These are phyloP conservation scores for Staurois parvus DNA, from an alignment of 2,797 vertebrate genomes.

Conservation along the genomic window DNA sequence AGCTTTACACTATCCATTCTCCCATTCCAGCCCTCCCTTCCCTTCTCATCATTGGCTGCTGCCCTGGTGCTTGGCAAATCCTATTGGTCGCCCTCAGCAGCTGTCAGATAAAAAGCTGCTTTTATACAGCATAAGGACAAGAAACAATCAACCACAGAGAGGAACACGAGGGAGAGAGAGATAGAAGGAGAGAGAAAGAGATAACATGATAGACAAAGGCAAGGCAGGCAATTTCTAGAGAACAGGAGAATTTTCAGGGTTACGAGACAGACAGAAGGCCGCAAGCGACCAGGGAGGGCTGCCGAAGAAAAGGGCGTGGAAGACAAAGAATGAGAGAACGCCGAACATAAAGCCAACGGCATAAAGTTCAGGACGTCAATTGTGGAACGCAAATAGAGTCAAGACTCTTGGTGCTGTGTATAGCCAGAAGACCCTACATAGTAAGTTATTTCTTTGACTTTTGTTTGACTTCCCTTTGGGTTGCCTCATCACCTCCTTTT, in stretches of 20 bases:
- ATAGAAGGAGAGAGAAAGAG: constrained; percentile 25
- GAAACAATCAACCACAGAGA: constrained; percentile 37
- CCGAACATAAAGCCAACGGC: not conserved
- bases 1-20: constrained; percentile 34
- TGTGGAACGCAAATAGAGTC: too few relatives aligned
- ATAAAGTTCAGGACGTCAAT: not conserved
- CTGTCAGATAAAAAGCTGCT: constrained; percentile 37
- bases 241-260: not conserved
- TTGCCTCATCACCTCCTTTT: not conserved
- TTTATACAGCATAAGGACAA: constrained; percentile 45
- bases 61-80: not conserved
- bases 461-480: not conserved
- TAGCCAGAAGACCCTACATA: not conserved
- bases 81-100: constrained; percentile 23
- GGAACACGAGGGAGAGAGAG: constrained; percentile 38
- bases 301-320: not conserved
- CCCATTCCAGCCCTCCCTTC: not conserved
- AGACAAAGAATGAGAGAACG: not conserved
- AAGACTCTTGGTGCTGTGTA: not conserved
- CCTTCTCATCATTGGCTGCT: not conserved
- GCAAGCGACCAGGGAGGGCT: not conserved
- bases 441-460: constrained; percentile 4
- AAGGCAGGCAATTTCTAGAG: not conserved
- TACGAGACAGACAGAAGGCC: not conserved
- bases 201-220: constrained; percentile 14